Percentiles rank a stretch among this genome's conserved stretches.
Evolutionary conservation across 2,113 vertebrate species (phyloP).

Genomic region (Atlantisia rogersi): DNA sequence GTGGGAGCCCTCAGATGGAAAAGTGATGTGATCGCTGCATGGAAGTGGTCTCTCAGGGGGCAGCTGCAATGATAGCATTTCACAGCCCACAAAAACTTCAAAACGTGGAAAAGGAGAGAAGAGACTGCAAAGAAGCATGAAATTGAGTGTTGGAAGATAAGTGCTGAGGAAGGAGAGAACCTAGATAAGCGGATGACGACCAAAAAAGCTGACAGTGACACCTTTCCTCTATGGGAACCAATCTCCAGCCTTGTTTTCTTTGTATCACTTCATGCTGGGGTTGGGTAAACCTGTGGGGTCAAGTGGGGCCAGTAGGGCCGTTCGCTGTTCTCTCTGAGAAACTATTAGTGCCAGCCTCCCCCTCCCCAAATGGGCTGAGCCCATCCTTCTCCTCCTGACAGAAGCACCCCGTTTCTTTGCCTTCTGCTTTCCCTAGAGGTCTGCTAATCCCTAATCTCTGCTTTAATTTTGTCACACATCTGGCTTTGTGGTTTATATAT

Average conservation of each 20-base stretch:
- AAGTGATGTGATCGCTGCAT: rapidly evolving
- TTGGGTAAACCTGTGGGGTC: neutral
- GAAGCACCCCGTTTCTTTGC: neutral
- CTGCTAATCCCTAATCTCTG: neutral
- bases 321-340: neutral
- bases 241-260: neutral
- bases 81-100: neutral
- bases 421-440: neutral
- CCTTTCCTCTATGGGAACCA: neutral
- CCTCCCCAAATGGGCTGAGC: neutral
- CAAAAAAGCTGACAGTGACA: neutral
- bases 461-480: neutral
- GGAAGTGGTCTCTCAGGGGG: neutral
- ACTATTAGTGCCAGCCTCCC: neutral
- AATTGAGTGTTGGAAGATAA: neutral
- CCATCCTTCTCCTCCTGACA: neutral
- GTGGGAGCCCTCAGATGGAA: rapidly evolving
- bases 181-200: neutral
- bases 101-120: neutral
- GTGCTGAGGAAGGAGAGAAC: neutral
- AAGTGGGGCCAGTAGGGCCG: neutral
- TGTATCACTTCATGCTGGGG: neutral
- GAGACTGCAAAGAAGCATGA: neutral
- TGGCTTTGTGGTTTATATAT: neutral
- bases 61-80: neutral